Evolutionary conservation across 2,113 vertebrate species (phyloP).

Genomic region (Aix galericulata): DNA sequence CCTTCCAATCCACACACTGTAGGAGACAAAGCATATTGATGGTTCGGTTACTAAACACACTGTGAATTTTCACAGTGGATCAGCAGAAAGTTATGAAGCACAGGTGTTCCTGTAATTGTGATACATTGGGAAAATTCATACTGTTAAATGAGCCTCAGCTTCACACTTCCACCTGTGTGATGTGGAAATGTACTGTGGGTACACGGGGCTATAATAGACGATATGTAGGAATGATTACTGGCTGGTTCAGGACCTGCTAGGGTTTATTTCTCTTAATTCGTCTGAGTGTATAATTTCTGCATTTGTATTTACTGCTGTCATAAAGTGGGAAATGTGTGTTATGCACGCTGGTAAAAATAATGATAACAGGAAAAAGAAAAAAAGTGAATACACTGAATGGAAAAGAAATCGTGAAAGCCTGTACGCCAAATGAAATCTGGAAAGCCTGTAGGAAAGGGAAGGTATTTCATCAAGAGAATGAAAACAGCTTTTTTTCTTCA

Average conservation of each 20-base stretch:
- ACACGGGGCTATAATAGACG: slow-evolving; percentile 43
- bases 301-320: slow-evolving; percentile 52
- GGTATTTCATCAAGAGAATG: neutral
- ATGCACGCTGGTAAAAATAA: slow-evolving; percentile 49
- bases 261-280: slow-evolving; percentile 47
- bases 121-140: slow-evolving; percentile 78
- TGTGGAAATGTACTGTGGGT: slow-evolving; percentile 67
- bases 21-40: slow-evolving; percentile 52
- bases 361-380: slow-evolving; percentile 6
- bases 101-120: slow-evolving; percentile 79
- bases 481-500: neutral
- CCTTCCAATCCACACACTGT: neutral
- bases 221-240: slow-evolving; percentile 56
- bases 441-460: neutral
- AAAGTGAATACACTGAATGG: slow-evolving; percentile 1
- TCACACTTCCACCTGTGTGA: slow-evolving; percentile 78
- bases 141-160: slow-evolving; percentile 77
- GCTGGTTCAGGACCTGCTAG: slow-evolving; percentile 53
- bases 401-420: slow-evolving; percentile 16
- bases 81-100: slow-evolving; percentile 75
- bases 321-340: slow-evolving; percentile 35
- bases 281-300: slow-evolving; percentile 49
- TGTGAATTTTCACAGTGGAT: slow-evolving; percentile 72
- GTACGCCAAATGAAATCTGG: neutral
- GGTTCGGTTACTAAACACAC: slow-evolving; percentile 50